A percentile compares a stretch with the other conserved stretches of the same genome.
Evolutionary conservation across 2,797 vertebrate species (phyloP).

Genomic region (Dermochelys coriacea): DNA sequence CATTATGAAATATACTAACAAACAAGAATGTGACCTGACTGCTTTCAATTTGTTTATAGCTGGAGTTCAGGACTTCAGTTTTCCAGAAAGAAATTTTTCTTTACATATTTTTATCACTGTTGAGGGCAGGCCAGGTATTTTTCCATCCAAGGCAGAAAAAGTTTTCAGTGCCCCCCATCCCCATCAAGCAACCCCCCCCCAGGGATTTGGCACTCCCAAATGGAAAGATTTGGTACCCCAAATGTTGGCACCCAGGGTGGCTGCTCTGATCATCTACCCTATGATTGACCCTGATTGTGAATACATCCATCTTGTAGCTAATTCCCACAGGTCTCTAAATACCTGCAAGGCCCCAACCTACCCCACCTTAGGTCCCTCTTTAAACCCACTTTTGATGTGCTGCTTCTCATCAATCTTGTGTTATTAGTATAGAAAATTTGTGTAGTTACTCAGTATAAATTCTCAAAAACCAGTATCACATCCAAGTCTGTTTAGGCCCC

Average conservation of each 20-base stretch:
- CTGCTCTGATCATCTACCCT: too few relatives aligned
- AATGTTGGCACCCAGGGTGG: too few relatives aligned
- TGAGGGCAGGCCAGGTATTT: too few relatives aligned
- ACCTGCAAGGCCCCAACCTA: background rate
- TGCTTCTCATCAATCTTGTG: background rate
- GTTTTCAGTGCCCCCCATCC: too few relatives aligned
- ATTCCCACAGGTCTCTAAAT: background rate
- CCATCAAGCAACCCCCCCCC: too few relatives aligned
- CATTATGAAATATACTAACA: background rate
- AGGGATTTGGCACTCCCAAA: too few relatives aligned
- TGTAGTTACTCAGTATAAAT: background rate
- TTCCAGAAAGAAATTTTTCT: background rate
- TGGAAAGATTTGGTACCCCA: too few relatives aligned
- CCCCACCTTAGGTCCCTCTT: background rate
- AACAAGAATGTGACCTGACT: background rate
- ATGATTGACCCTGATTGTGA: background rate
- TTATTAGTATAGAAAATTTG: background rate
- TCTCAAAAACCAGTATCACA: background rate
- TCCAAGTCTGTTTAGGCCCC: background rate
- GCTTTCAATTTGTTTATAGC: background rate
- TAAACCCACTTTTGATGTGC: background rate
- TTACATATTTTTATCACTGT: background rate
- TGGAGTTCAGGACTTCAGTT: background rate
- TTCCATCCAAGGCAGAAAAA: too few relatives aligned
- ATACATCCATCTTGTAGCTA: background rate